Conservation (phyloP, 2,888 invertebrate genomes). For the Xestia sexstrigata region DNA sequence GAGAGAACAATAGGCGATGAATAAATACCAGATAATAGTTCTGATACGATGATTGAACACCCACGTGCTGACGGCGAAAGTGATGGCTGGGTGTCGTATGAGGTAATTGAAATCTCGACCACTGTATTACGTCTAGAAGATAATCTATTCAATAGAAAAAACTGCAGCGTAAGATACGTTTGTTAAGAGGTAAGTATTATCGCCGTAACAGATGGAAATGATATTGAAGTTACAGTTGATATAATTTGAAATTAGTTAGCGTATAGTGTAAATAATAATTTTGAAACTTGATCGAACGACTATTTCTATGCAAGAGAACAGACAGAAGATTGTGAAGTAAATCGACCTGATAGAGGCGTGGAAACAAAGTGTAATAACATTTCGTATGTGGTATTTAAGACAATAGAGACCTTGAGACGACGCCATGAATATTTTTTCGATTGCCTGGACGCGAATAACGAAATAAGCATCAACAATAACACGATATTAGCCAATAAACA, state of each 20-base stretch:
- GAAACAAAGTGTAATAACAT: slow-evolving; percentile 72
- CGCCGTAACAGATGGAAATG: slow-evolving; percentile 45
- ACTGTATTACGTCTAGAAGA: slow-evolving; percentile 75
- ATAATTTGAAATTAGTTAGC: slow-evolving; percentile 38
- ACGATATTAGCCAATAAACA: slow-evolving; percentile 73
- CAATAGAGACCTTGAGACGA: slow-evolving; percentile 80
- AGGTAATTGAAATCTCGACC: slow-evolving; percentile 78
- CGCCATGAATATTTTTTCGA: slow-evolving; percentile 75
- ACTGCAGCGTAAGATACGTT: slow-evolving; percentile 46
- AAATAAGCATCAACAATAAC: slow-evolving; percentile 70
- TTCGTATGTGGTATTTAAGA: slow-evolving; percentile 80
- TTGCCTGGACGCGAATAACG: slow-evolving; percentile 70
- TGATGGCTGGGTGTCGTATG: slow-evolving; percentile 75
- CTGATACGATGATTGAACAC: slow-evolving; percentile 80
- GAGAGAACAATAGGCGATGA: slow-evolving; percentile 80
- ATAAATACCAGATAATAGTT: slow-evolving; percentile 68
- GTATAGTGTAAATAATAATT: slow-evolving; percentile 39
- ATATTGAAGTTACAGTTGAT: slow-evolving; percentile 42
- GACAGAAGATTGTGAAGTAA: slow-evolving; percentile 52
- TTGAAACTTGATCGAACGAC: slow-evolving; percentile 50
- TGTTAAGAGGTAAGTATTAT: slow-evolving; percentile 50
- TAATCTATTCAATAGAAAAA: slow-evolving; percentile 54
- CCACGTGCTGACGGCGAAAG: slow-evolving; percentile 81
- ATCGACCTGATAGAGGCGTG: slow-evolving; percentile 70
- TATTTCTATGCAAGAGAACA: slow-evolving; percentile 22